Percentiles rank a stretch among this genome's conserved stretches.
Conservation (phyloP, 2,113 vertebrate species). For the Xenopus borealis region DNA sequence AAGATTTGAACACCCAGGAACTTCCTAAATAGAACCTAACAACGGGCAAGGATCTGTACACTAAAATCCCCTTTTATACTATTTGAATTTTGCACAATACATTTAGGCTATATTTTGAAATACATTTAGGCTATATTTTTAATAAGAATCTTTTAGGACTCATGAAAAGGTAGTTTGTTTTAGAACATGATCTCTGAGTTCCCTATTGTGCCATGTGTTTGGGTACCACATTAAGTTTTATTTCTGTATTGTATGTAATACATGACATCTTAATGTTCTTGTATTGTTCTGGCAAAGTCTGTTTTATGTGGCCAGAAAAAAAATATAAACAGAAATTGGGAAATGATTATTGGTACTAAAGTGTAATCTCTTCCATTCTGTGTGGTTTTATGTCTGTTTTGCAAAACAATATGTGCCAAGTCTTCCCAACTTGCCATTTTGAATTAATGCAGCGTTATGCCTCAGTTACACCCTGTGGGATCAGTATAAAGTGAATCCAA, state of each 20-base stretch:
- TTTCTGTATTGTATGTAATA: not conserved
- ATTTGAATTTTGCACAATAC: no score
- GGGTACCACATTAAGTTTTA: no score
- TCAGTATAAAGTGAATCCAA: slow-evolving; percentile 15
- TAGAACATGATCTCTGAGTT: no score
- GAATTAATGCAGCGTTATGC: slow-evolving; percentile 19
- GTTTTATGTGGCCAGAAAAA: slow-evolving; percentile 8
- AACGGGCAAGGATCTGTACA: no score
- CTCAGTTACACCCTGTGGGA: slow-evolving; percentile 7
- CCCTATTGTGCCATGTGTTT: no score
- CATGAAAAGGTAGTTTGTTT: no score
- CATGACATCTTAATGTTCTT: slow-evolving; percentile 19
- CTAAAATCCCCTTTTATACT: no score
- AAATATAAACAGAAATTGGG: slow-evolving; percentile 9
- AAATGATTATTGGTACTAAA: slow-evolving; percentile 30
- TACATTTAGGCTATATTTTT: no score
- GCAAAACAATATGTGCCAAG: slow-evolving; percentile 25
- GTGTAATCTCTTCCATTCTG: slow-evolving; percentile 21
- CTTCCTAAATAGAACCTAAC: no score
- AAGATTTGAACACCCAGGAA: no score
- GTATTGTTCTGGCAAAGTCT: not conserved
- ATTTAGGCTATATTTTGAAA: no score
- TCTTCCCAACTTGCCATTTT: slow-evolving; percentile 17
- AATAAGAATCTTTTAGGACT: no score
- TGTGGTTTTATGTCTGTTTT: slow-evolving; percentile 21